These are phyloP conservation scores for Mellivora capensis DNA, from an alignment of 2,113 vertebrate species.

Conservation along the genomic window DNA sequence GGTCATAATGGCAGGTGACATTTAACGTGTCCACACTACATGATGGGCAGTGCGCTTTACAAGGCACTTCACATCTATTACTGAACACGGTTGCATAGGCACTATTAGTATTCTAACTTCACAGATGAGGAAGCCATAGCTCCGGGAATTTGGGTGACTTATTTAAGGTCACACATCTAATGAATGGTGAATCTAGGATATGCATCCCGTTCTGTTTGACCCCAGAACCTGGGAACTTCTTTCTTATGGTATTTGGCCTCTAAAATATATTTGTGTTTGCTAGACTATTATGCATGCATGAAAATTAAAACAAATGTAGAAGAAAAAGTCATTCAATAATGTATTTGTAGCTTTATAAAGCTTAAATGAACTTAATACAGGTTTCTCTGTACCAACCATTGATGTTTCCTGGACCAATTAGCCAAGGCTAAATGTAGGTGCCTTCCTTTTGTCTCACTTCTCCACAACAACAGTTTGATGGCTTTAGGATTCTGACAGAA, in stretches of 20 bases:
- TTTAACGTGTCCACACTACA: neutral
- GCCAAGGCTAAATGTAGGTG: neutral
- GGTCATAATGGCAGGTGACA: neutral
- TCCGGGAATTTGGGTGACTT: neutral
- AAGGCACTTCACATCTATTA: neutral
- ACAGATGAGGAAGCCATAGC: neutral
- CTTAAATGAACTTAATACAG: neutral
- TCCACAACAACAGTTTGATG: neutral
- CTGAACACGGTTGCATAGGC: neutral
- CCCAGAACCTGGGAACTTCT: conserved; percentile 6
- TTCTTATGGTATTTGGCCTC: neutral
- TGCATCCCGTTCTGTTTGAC: neutral
- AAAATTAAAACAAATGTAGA: conserved; percentile 38
- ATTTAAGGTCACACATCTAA: neutral
- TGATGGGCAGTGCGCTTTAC: neutral
- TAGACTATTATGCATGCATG: neutral
- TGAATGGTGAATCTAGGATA: neutral
- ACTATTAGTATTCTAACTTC: neutral
- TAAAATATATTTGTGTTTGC: conserved; percentile 5
- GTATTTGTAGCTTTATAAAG: conserved; percentile 51
- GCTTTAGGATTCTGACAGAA: neutral
- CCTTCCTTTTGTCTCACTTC: neutral
- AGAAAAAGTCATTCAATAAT: conserved; percentile 46
- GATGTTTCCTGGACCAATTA: neutral
- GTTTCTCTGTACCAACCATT: conserved; percentile 3